A percentile compares a stretch with the other conserved stretches of the same genome.
Evolutionary conservation across 2,113 vertebrate genomes (phyloP).

Genomic region (Siniperca knerii): DNA sequence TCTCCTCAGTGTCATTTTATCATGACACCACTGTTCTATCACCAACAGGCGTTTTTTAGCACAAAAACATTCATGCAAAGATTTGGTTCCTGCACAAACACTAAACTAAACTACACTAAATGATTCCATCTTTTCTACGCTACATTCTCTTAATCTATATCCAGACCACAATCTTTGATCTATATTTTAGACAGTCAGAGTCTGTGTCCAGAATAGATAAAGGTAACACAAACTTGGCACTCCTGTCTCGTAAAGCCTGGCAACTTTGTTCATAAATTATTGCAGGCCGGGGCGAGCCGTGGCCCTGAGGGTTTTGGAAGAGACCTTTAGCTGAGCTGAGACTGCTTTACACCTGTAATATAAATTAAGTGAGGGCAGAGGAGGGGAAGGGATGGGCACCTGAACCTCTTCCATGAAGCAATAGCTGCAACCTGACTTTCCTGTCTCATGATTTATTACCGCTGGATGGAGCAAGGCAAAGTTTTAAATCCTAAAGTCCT

Average conservation of each 20-base stretch:
- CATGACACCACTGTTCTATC: constrained; percentile 6
- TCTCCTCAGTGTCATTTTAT: constrained; percentile 44
- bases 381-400: constrained; percentile 60
- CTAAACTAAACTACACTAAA: background rate
- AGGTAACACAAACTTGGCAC: constrained; percentile 73
- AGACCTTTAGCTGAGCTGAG: constrained; percentile 74
- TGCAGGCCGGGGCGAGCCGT: constrained; percentile 58
- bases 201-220: constrained; percentile 74
- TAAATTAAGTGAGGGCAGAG: constrained; percentile 72
- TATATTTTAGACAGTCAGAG: constrained; percentile 74
- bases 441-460: constrained; percentile 60
- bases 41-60: background rate
- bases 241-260: constrained; percentile 71
- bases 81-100: constrained; percentile 9
- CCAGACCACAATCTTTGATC: constrained; percentile 66
- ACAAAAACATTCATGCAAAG: background rate
- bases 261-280: constrained; percentile 79
- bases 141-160: constrained; percentile 61
- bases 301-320: constrained; percentile 72
- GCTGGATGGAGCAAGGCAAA: constrained; percentile 23
- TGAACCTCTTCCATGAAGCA: constrained; percentile 65
- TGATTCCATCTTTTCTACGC: constrained; percentile 2
- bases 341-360: constrained; percentile 79
- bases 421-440: constrained; percentile 48
- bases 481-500: constrained; percentile 42